Evolutionary conservation across 2,113 vertebrate genomes (phyloP).

Genomic region (Lophochroa leadbeateri): DNA sequence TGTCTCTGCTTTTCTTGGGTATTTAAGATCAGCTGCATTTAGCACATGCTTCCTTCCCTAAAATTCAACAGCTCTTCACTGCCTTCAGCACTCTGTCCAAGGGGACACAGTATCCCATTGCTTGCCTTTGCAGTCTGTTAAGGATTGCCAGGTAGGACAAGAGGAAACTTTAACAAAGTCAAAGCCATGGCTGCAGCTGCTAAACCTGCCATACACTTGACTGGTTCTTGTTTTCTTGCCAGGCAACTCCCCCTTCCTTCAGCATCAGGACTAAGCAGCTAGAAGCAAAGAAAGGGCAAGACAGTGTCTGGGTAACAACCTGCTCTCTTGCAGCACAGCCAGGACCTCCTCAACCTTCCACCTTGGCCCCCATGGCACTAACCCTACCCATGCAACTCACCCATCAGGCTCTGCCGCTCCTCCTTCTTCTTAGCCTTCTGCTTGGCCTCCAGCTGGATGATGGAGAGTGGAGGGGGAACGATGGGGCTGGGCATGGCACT

Average conservation of each 20-base stretch:
- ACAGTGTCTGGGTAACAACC: not conserved
- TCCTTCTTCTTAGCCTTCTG: conserved; percentile 89
- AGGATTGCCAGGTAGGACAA: not conserved
- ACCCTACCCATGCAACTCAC: conserved; percentile 62
- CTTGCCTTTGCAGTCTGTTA: not conserved
- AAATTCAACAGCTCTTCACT: not conserved
- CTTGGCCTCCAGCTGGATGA: conserved; percentile 88
- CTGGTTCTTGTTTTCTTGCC: not conserved
- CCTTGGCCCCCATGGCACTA: not conserved
- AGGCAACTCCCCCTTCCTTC: not conserved
- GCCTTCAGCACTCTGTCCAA: not conserved
- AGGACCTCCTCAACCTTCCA: not conserved
- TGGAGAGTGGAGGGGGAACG: conserved; percentile 78
- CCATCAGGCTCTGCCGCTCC: conserved; percentile 87
- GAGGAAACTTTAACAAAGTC: not conserved
- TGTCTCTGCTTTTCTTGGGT: not conserved
- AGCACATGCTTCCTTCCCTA: not conserved
- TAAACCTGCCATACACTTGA: not conserved
- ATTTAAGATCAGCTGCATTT: not conserved
- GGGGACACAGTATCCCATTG: not conserved
- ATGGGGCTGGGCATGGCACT: conserved; percentile 88
- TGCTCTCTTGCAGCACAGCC: not conserved
- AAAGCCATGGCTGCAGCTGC: not conserved
- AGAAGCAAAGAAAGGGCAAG: not conserved
- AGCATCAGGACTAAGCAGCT: not conserved